Evolutionary conservation across 2,797 vertebrate genomes (phyloP), one percentile per base, ranked within the genome.

Genomic region (Diceros bicornis): DNA sequence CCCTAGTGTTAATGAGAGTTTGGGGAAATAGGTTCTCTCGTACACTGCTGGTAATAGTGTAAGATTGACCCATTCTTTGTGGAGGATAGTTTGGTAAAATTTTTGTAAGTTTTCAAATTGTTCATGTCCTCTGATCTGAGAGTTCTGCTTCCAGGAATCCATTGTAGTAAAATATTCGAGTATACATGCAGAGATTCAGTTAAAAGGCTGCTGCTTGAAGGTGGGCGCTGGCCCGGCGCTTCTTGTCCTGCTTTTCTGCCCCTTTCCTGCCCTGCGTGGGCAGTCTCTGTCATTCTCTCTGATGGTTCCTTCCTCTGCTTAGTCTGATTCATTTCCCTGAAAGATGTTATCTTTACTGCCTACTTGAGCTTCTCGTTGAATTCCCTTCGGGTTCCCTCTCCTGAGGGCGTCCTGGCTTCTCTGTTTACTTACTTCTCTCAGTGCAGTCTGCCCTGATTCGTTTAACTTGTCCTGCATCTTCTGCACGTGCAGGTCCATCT

Each of bases 251-350:
- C 13, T 52, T 9, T 68, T 84, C 55, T 50, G 16, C 55, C 29
- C 14, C 74, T 79, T 68, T 57, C 8, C 41, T 88, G 37, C 64
- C 8, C 37, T n/a, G 74, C 55, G 4, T 4, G 34, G 7, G 9
- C 66, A 6, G 41, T 44, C 72, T 87, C 82, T 82, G 25, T 50
- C 34, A 9, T 52, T 69, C 6, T 94, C 41, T 29, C 0, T 71
- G 68, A 62, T 10, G 4, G 55, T 50, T 64, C 55, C 90, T 91
- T 86, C 94, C 72, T 93, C 89, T 52, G 68, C 47, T 61, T 32
- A 4, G 34, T 94, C 75, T 71, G 84, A 90, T 66, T 74, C 86
- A 94, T 66, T 92, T 89, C 94, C 90, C 66, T 37, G 71, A 86
- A 89, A 91, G 82, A 82, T 82, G 37, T 88, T 69, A 61, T 75